A percentile compares a stretch with the other conserved stretches of the same genome.
Conservation (phyloP, 2,113 vertebrate species). For the Lanius ludovicianus region DNA sequence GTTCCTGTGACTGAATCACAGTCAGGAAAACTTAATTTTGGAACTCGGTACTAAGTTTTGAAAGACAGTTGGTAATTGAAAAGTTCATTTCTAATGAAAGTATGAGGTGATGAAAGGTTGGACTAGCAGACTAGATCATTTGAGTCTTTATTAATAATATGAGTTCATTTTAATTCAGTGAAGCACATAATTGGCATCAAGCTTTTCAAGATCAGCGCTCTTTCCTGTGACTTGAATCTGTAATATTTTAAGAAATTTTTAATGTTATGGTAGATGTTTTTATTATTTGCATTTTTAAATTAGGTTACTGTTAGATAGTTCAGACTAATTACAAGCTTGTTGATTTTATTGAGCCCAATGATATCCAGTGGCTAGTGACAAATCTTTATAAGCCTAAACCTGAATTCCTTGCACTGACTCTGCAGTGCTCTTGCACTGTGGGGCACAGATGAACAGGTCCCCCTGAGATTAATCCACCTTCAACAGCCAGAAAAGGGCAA, state of each 20-base stretch:
- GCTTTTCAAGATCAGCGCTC: constrained; percentile 70
- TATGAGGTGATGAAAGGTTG: constrained; percentile 71
- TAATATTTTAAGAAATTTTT: constrained; percentile 57
- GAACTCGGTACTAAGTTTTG: constrained; percentile 34
- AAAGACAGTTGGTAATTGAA: constrained; percentile 73
- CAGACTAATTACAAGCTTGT: constrained; percentile 73
- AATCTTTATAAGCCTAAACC: constrained; percentile 68
- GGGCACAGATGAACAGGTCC: constrained; percentile 61
- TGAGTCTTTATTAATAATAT: constrained; percentile 77
- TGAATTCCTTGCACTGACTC: constrained; percentile 70
- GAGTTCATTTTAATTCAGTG: constrained; percentile 80
- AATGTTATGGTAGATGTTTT: constrained; percentile 60
- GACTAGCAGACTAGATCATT: constrained; percentile 68
- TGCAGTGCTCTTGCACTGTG: constrained; percentile 42
- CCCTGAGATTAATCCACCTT: constrained; percentile 66
- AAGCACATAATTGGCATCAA: constrained; percentile 79
- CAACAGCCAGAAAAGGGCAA: constrained; percentile 62
- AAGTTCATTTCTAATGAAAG: constrained; percentile 72
- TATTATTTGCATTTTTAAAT: constrained; percentile 78
- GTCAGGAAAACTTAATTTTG: constrained; percentile 67
- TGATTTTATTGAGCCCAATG: constrained; percentile 68
- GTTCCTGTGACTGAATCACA: constrained; percentile 25
- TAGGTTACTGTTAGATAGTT: constrained; percentile 63
- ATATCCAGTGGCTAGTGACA: constrained; percentile 64
- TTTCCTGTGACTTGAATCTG: constrained; percentile 62